Conservation (phyloP, 92 coral and sea anemone genomes). For the Montipora capitata region DNA sequence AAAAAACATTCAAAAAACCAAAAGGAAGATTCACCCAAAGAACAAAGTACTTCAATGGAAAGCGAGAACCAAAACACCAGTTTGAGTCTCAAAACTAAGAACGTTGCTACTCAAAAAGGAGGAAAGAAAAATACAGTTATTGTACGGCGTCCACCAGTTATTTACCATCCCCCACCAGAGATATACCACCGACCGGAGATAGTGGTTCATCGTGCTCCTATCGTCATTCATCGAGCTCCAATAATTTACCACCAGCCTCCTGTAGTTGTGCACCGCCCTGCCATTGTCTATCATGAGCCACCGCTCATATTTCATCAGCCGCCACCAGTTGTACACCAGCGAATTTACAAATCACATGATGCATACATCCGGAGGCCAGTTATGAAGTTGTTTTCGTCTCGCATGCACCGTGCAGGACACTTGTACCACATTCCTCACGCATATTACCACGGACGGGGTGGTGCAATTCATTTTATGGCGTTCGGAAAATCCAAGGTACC, state of each 20-base stretch:
- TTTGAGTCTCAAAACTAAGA: constrained; percentile 65
- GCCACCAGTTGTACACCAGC: constrained; percentile 88
- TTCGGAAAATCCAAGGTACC: constrained; percentile 92
- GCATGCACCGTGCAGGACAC: constrained; percentile 77
- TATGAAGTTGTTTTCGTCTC: constrained; percentile 68
- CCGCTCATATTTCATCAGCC: constrained; percentile 93
- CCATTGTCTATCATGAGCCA: constrained; percentile 97
- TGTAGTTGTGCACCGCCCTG: constrained; percentile 95
- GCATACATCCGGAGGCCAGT: constrained; percentile 81
- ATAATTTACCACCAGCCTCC: constrained; percentile 97
- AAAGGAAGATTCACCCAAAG: neutral
- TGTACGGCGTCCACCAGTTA: constrained; percentile 93
- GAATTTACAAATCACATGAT: constrained; percentile 87
- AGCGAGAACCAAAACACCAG: constrained; percentile 52
- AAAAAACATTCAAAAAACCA: constrained; percentile 11
- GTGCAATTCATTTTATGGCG: constrained; percentile 77
- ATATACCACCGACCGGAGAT: constrained; percentile 97
- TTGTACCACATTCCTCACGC: constrained; percentile 79
- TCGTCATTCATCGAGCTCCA: constrained; percentile 96
- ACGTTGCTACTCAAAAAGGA: constrained; percentile 79
- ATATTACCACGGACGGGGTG: constrained; percentile 81
- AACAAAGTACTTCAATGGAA: neutral
- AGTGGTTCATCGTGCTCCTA: constrained; percentile 96
- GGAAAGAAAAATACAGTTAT: constrained; percentile 89
- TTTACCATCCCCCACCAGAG: constrained; percentile 98